A percentile compares a stretch with the other conserved stretches of the same genome.
Conservation (phyloP, 2,113 vertebrate species). For the Notothenia coriiceps region DNA sequence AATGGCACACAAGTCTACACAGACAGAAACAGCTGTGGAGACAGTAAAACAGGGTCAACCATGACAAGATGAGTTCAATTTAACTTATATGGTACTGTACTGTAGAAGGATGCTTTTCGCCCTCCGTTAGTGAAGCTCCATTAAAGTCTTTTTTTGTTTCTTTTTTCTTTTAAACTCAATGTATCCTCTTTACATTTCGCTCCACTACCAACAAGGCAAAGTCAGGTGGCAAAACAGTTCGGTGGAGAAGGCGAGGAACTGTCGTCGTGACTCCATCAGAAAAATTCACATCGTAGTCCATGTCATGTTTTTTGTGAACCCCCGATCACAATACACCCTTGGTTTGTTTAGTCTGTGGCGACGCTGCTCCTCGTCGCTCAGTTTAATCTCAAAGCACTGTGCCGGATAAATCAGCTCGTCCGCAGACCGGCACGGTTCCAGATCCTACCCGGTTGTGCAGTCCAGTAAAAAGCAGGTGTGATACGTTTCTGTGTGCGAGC, state of each 20-base stretch:
- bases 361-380: constrained; percentile 32
- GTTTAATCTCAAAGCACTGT: constrained; percentile 52
- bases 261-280: constrained; percentile 36
- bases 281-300: constrained; percentile 47
- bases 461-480: constrained; percentile 61
- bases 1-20: constrained; percentile 81
- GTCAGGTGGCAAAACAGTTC: constrained; percentile 60
- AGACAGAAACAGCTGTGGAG: constrained; percentile 78
- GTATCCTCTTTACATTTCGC: constrained; percentile 50
- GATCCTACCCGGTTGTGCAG: constrained; percentile 33
- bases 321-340: constrained; percentile 14
- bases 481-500: constrained; percentile 51
- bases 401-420: constrained; percentile 23
- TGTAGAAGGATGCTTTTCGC: constrained; percentile 55
- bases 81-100: constrained; percentile 76
- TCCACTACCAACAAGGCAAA: constrained; percentile 59
- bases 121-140: constrained; percentile 62
- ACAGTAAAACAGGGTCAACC: constrained; percentile 71
- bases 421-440: constrained; percentile 1
- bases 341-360: constrained; percentile 27
- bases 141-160: constrained; percentile 65
- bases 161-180: constrained; percentile 55
- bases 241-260: constrained; percentile 32
- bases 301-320: constrained; percentile 10
- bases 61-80: constrained; percentile 72